Base-by-base conservation (phyloP, 1,140 invertebrate species). In the Bombus superbus region DNA sequence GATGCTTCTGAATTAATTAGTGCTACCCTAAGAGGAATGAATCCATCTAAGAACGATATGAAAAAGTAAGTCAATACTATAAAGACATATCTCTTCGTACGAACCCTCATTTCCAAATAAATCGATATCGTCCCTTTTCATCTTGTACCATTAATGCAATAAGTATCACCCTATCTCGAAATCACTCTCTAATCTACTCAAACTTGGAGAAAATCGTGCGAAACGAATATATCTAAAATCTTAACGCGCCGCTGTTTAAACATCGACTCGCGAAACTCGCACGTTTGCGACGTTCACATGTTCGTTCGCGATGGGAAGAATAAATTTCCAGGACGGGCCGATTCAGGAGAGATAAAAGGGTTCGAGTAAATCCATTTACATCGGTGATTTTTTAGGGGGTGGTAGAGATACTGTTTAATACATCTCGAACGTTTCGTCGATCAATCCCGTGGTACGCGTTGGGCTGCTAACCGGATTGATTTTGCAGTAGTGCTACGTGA, bases 391-490 rank as follows among this genome's bases (percentile, higher is more conserved):
- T 57, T 11, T 10, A 32, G 5, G n/a, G 68, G 35, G 57, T 40
- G 10, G 18, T 22, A 64, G 32, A 47, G 42, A 71, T 57, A 57
- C 42, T 11, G 42, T 57, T 80, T 73, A 81, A 85, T 73, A 64
- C 64, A 35, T 59, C 42, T 18, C 32, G 22, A 15, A 13, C 78
- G 83, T 73, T 68, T 35, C 78, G 6, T 10, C 83, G 69, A 80
- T 74, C 83, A 44, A 74, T 85, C 38, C 35, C 18, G 28, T 83
- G 64, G 66, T 32, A 25, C 9, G 40, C 40, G 35, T 85, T 72
- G 76, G 69, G 66, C 64, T 83, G 44, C 69, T 73, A 81, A 87
- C 74, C 80, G 85, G 86, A 87, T 90, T 91, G 87, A 91, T 91
- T 90, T 87, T 83, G 80, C 85, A 75, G 69, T 57, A 73, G 57